Base-by-base conservation (phyloP, 2,888 invertebrate species). In the Oligia latruncula region DNA sequence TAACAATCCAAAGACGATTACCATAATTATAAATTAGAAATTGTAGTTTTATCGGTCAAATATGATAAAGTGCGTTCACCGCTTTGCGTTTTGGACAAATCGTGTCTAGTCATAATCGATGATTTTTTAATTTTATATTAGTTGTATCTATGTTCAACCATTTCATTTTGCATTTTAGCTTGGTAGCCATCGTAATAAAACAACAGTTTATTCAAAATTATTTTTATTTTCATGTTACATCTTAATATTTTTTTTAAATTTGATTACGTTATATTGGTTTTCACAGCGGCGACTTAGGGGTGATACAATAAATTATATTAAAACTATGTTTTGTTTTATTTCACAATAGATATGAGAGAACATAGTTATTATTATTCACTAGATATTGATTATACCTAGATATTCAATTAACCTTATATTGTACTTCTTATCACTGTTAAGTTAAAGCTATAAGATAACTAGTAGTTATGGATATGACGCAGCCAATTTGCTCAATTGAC, bases 291-390 rank as follows among this genome's bases (percentile, higher is more conserved):
- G 79, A 77, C 75, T 81, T 90, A 84, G 86, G 86, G 87, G 86
- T 81, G 84, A 85, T 72, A 83, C 60, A 88, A 89, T 90, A 89
- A 89, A 89, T 81, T 74, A 78, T 90, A 83, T 83, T 74, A 72
- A 88, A 88, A 85, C 76, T 85, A 86, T 78, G 78, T 82, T 88
- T 89, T 90, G 91, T 91, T 91, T 91, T 90, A 91, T 91, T 91
- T 92, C 80, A 86, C 77, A 84, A 81, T 78, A 75, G 74, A 80
- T 71, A 75, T 29, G 58, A 71, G 64, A 74, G 77, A 77, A 80
- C 70, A 79, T 79, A 86, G 80, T 76, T 62, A 43, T 46, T 40
- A 58, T 60, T 49, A 55, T 62, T 77, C 20, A 55, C 35, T 87
- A 71, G 29, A 65, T 70, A 60, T 29, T 62, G 64, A 68, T 58